A percentile compares a stretch with the other conserved stretches of the same genome.
Conservation (phyloP, 2,888 invertebrate species). For the Orthonychiurus folsomi region DNA sequence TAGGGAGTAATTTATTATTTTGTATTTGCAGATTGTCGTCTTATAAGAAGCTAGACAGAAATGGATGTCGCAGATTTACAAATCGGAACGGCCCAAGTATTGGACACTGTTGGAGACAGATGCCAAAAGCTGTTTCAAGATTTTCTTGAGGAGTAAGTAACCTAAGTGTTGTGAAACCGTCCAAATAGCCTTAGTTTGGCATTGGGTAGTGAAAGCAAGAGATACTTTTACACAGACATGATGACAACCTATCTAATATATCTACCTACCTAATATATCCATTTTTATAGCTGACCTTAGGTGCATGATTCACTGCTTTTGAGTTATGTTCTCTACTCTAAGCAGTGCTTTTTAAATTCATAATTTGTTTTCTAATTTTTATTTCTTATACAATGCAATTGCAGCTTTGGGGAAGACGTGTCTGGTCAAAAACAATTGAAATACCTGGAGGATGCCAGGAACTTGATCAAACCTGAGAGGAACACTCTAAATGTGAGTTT, state of each 20-base stretch:
- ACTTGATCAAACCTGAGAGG: conserved; percentile 58
- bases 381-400: background rate
- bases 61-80: conserved; percentile 78
- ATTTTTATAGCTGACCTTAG: too few relatives aligned
- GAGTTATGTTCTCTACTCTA: too few relatives aligned
- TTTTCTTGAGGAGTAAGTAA: conserved; percentile 81
- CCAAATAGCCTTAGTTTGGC: too few relatives aligned
- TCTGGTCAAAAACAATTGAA: background rate
- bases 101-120: conserved; percentile 83
- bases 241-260: too few relatives aligned
- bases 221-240: too few relatives aligned
- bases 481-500: conserved; percentile 88
- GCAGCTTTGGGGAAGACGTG: background rate
- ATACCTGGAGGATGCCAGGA: conserved; percentile 69
- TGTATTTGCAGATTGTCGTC: too few relatives aligned
- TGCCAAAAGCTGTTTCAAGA: conserved; percentile 94
- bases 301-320: too few relatives aligned
- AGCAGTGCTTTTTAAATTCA: conserved; percentile 2
- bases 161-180: too few relatives aligned
- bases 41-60: background rate
- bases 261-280: background rate
- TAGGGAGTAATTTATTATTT: too few relatives aligned
- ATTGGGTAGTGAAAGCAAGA: too few relatives aligned
- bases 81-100: conserved; percentile 63
- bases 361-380: background rate